phyloP scores from a whole-genome alignment of 2,113 vertebrate species.

The Oxyruncus cristatus region DNA sequence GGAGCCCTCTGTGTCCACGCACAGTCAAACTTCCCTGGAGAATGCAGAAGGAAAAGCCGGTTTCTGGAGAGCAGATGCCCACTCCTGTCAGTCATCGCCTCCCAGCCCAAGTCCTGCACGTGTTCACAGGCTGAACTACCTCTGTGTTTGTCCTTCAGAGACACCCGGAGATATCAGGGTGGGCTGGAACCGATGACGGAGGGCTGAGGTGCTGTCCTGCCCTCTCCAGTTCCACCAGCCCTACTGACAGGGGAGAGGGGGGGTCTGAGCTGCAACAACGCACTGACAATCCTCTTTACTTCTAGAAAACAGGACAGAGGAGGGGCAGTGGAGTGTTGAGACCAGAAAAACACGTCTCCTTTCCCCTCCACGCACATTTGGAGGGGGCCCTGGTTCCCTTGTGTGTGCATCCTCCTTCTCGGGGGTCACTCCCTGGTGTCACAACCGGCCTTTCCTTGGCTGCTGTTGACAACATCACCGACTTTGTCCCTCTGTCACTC shows the following conservation, averaged over 20 bases:
- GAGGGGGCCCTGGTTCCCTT: not conserved
- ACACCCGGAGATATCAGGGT: not conserved
- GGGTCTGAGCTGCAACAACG: not conserved
- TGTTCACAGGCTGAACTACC: not conserved
- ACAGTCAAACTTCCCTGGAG: not conserved
- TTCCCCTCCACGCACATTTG: not conserved
- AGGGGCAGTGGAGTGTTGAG: not conserved
- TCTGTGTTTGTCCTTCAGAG: not conserved
- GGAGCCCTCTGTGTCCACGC: not conserved
- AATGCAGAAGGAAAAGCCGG: not conserved
- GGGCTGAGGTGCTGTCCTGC: not conserved
- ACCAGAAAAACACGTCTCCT: not conserved
- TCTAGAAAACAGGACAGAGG: not conserved
- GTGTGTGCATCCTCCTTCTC: not conserved
- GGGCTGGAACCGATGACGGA: not conserved
- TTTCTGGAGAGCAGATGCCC: not conserved
- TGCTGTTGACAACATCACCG: not conserved
- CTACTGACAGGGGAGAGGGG: not conserved
- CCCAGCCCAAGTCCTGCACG: not conserved
- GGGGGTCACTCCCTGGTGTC: rapidly evolving
- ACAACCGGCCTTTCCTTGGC: not conserved
- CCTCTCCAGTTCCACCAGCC: not conserved
- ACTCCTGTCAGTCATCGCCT: not conserved
- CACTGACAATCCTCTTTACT: not conserved
- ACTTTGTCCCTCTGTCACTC: not conserved